These are phyloP conservation scores for Propithecus deckenii DNA, from an alignment of 2,797 vertebrate genomes.

Conservation along the genomic window DNA sequence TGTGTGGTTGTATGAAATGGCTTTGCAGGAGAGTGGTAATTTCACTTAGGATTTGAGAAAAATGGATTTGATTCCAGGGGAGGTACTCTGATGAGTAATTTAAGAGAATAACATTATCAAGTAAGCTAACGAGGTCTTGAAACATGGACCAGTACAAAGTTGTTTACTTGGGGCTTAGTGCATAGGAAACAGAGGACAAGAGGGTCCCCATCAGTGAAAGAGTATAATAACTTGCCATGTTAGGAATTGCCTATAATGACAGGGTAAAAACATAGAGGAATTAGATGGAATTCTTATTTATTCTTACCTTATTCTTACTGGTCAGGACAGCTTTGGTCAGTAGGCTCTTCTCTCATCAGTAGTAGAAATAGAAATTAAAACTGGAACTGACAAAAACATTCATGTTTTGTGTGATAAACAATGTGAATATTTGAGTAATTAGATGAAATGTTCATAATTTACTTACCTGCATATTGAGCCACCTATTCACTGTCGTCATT, in stretches of 20 bases:
- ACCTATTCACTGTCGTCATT: neutral
- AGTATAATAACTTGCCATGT: neutral
- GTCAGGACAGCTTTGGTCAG: neutral
- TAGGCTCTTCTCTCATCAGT: neutral
- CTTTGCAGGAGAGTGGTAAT: neutral
- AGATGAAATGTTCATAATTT: neutral
- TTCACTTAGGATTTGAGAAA: neutral
- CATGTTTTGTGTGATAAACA: neutral
- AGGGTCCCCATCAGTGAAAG: neutral
- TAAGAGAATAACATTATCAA: neutral
- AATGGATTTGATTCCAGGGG: neutral
- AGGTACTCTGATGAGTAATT: neutral
- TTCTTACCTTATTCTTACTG: neutral
- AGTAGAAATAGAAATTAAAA: neutral
- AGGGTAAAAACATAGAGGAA: neutral
- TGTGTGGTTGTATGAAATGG: neutral
- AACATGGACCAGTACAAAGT: neutral
- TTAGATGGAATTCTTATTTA: neutral
- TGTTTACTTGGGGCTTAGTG: neutral
- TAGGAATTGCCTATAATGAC: neutral
- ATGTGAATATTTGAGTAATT: neutral
- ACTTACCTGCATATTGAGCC: neutral
- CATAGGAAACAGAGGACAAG: neutral
- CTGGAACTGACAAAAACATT: neutral
- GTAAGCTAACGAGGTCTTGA: neutral